A percentile compares a stretch with the other conserved stretches of the same genome.
These are phyloP conservation scores for Meta bourneti DNA, from an alignment of 2,888 invertebrate species.

Conservation along the genomic window DNA sequence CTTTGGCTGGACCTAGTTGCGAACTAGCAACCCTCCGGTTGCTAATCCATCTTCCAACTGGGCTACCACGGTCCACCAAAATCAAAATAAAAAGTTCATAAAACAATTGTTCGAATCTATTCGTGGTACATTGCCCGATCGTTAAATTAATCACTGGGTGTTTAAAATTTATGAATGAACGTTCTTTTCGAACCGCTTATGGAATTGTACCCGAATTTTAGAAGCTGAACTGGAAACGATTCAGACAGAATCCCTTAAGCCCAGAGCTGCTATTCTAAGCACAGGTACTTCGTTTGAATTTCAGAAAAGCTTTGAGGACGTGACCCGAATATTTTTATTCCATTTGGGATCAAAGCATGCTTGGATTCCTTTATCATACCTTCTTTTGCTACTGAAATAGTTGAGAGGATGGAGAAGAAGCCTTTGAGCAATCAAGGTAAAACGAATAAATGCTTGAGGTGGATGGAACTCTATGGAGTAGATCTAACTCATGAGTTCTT, in stretches of 20 bases:
- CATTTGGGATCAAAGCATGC: not conserved
- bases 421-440: not conserved
- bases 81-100: no score
- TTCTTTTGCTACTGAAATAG: not conserved
- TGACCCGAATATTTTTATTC: not conserved
- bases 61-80: no score
- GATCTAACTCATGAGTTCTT: not conserved
- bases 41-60: no score
- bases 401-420: not conserved
- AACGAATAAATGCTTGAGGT: not conserved
- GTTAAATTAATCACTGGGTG: no score
- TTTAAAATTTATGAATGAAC: no score
- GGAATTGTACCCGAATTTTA: no score
- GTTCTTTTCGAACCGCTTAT: no score
- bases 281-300: not conserved
- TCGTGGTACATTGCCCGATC: no score
- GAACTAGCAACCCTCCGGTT: no score
- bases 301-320: not conserved
- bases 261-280: not conserved
- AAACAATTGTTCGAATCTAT: no score
- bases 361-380: not conserved
- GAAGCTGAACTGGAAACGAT: not conserved
- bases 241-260: not conserved
- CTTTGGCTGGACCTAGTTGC: no score
- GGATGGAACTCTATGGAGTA: not conserved